Conservation (phyloP, 2,113 vertebrate species). For the Struthidea cinerea region DNA sequence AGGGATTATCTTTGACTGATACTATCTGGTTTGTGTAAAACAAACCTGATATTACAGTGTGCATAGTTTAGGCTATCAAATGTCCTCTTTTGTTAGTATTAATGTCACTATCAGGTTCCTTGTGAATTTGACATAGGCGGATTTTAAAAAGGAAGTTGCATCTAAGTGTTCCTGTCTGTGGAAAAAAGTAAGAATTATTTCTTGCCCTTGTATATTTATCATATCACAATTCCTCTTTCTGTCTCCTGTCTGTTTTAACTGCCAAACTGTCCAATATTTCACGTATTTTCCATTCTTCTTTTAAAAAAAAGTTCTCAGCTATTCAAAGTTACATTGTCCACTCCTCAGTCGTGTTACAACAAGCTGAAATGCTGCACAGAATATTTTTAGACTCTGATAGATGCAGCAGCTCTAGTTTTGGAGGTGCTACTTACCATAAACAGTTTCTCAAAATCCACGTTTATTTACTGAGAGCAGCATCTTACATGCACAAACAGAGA, state of each 20-base stretch:
- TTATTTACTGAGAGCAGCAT: background rate
- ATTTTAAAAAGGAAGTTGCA: constrained; percentile 7
- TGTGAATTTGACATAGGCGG: background rate
- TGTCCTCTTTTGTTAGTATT: constrained; percentile 12
- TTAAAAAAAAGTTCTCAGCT: background rate
- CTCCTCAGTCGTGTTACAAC: background rate
- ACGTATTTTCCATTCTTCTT: constrained; percentile 35
- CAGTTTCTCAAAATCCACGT: background rate
- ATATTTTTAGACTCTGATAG: background rate
- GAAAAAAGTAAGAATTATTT: constrained; percentile 48
- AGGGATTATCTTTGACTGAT: constrained; percentile 41
- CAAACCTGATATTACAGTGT: background rate
- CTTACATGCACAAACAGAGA: background rate
- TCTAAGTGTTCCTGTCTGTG: background rate
- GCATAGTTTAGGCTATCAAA: background rate
- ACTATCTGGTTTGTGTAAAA: constrained; percentile 8
- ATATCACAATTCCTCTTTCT: background rate
- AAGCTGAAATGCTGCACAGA: background rate
- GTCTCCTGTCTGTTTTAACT: constrained; percentile 40
- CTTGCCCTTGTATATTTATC: constrained; percentile 23
- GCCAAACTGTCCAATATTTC: constrained; percentile 48
- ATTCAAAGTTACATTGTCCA: background rate
- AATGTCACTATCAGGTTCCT: background rate
- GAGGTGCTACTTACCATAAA: background rate
- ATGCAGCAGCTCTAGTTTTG: background rate